phyloP scores from a whole-genome alignment of 2,888 invertebrate genomes.

The Andrena dorsata region DNA sequence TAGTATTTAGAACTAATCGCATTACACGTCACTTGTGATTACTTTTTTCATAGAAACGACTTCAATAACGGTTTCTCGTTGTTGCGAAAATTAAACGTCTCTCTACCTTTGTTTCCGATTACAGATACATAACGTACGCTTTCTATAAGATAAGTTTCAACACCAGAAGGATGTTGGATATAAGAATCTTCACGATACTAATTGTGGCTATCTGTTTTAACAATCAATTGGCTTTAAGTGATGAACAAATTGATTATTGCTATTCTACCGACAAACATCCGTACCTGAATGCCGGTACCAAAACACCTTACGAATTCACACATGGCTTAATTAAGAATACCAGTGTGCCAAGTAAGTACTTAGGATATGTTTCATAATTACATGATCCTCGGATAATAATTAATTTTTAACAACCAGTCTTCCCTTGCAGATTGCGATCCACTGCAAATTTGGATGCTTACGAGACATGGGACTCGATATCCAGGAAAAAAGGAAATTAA shows the following conservation, averaged over 20 bases:
- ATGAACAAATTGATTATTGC: conserved; percentile 85
- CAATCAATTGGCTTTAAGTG: conserved; percentile 7
- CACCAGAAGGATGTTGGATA: conserved; percentile 9
- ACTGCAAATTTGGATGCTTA: conserved; percentile 90
- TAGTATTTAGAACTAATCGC: background rate
- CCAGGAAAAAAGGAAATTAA: conserved; percentile 87
- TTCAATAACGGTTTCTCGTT: background rate
- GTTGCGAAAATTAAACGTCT: background rate
- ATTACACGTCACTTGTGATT: background rate
- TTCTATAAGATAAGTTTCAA: background rate
- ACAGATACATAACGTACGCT: background rate
- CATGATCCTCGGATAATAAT: background rate
- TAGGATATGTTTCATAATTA: background rate
- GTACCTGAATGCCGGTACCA: conserved; percentile 89
- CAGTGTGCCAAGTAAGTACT: conserved; percentile 38
- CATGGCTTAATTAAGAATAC: conserved; percentile 81
- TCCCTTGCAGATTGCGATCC: conserved; percentile 87
- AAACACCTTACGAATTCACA: conserved; percentile 91
- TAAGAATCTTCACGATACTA: conserved; percentile 29
- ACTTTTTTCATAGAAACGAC: background rate
- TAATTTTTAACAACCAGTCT: background rate
- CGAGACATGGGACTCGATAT: conserved; percentile 90
- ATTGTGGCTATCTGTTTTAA: background rate
- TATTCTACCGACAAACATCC: conserved; percentile 87
- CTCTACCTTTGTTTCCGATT: background rate